Evolutionary conservation across 1,140 invertebrate genomes (phyloP), one percentile per base, ranked within the genome.

Genomic region (Caenorhabditis brenneri): DNA sequence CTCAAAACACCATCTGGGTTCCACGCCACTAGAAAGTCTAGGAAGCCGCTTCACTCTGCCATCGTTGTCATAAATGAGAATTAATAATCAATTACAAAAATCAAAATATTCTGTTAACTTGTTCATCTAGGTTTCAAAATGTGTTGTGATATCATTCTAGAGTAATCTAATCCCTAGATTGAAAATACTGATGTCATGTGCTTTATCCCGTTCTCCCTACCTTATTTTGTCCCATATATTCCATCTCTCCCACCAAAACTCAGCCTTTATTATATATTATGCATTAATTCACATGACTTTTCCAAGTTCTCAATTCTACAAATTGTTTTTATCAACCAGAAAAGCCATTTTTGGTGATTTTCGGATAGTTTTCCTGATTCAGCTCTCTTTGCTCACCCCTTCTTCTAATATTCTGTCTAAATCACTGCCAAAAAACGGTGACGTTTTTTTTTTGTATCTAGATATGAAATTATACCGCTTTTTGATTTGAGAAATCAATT

Each of bases 391-490:
- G 65, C 65, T 74, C 65, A 74, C 36, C 7, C 22, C 24, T 42
- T 24, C 42, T 15, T 6, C 42, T 74, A n/a, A 3, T 42, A 12
- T 42, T 42, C 36, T 12, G 36, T 15, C 6, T 10, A 74, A 65
- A 74, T 74, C 65, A 74, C 65, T 74, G 65, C 65, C 65, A 74
- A 29, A 74, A 74, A 74, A 74, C 65, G 65, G 65, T 74, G 65
- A 74, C 19, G 16, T 7, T 6, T 36, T 31, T 74, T 1, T 42
- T 19, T 6, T 74, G 15, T 74, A 24, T 27, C 53, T 27, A 10
- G 12, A 55, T 24, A 7, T 10, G 9, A 55, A 55, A 55, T 27
- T 12, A 7, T 55, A 55, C 27, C 53, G 24, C 24, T 7, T 22
- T 55, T 55, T 55, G 53, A 55, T 55, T 55, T 55, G 0, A 55